Evolutionary conservation across 2,797 vertebrate genomes (phyloP).

Genomic region (Artibeus lituratus): DNA sequence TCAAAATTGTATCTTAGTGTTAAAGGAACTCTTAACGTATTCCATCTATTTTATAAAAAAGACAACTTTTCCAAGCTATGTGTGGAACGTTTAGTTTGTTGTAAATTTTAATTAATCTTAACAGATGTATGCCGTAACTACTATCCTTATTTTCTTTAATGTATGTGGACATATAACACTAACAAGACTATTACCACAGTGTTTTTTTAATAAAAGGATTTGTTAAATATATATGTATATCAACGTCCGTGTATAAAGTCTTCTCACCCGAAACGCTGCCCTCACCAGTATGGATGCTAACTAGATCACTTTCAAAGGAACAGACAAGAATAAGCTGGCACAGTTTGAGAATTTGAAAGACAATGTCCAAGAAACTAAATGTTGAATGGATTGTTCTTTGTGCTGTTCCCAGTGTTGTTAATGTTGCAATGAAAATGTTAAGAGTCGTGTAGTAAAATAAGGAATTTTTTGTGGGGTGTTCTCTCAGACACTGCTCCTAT

Average conservation of each 20-base stretch:
- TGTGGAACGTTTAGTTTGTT: slow-evolving; percentile 38
- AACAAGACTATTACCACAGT: background rate
- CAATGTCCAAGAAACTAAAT: background rate
- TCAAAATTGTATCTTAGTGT: background rate
- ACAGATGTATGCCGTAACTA: slow-evolving; percentile 19
- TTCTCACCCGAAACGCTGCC: background rate
- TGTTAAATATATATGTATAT: background rate
- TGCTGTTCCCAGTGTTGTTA: background rate
- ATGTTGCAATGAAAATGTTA: background rate
- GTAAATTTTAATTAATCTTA: slow-evolving; percentile 44
- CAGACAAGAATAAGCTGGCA: background rate
- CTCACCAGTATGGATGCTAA: background rate
- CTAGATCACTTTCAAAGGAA: background rate
- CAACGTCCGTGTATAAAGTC: background rate
- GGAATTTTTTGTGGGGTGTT: background rate
- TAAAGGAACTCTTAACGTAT: background rate
- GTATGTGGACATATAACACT: slow-evolving; percentile 44
- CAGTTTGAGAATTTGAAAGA: background rate
- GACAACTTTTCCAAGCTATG: background rate
- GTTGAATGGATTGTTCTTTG: background rate
- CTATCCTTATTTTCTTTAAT: slow-evolving; percentile 45
- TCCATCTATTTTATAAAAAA: background rate
- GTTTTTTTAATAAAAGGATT: background rate
- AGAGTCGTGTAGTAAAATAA: background rate
- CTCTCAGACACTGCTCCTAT: background rate